A percentile compares a stretch with the other conserved stretches of the same genome.
These are phyloP conservation scores for Caenorhabditis brenneri DNA, from an alignment of 1,140 invertebrate genomes.

Conservation along the genomic window DNA sequence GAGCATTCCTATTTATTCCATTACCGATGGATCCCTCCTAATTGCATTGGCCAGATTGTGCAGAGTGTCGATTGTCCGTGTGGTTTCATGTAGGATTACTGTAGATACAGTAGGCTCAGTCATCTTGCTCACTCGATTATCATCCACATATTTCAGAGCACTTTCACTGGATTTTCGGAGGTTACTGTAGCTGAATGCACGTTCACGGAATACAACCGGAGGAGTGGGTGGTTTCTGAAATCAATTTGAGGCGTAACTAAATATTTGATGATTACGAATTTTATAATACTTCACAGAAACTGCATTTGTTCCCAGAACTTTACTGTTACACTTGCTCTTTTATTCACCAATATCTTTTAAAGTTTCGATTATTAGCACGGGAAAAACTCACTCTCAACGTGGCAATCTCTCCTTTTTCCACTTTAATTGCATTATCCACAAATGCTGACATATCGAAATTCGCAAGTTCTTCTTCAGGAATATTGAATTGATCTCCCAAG, in stretches of 20 bases:
- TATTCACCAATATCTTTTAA: not conserved
- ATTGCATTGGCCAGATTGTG: not conserved
- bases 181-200: slow-evolving; percentile 24
- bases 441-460: slow-evolving; percentile 64
- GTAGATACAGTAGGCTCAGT: slow-evolving; percentile 19
- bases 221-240: slow-evolving; percentile 11
- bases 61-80: not conserved
- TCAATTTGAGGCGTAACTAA: too few relatives aligned
- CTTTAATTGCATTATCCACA: slow-evolving; percentile 65
- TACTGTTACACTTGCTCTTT: too few relatives aligned
- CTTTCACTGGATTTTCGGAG: slow-evolving; percentile 13
- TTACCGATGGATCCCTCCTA: slow-evolving; percentile 4
- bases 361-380: not conserved
- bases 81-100: slow-evolving; percentile 7
- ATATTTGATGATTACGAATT: too few relatives aligned
- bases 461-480: slow-evolving; percentile 51
- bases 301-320: too few relatives aligned
- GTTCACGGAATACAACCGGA: not conserved
- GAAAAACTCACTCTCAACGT: slow-evolving; percentile 57
- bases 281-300: too few relatives aligned
- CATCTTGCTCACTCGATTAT: slow-evolving; percentile 2
- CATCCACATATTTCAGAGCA: slow-evolving; percentile 19
- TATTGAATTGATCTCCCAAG: slow-evolving; percentile 65
- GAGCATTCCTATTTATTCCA: too few relatives aligned
- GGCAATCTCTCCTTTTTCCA: slow-evolving; percentile 61